phyloP scores from a whole-genome alignment of 2,113 vertebrate species.

The Microcebus jonahi region DNA sequence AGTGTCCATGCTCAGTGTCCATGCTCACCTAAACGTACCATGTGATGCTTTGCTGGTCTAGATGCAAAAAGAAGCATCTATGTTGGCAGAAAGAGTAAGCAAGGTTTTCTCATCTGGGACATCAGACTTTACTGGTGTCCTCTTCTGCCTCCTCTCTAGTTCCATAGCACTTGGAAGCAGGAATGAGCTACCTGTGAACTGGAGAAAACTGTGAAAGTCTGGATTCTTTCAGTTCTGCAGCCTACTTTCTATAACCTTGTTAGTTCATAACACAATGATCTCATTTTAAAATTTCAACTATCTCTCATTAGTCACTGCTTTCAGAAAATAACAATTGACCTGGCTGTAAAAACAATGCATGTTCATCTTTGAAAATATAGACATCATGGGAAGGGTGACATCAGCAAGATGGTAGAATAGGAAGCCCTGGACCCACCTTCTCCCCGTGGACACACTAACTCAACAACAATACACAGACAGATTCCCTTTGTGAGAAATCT shows the following conservation, averaged over 20 bases:
- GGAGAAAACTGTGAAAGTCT: not conserved
- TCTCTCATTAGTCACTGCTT: not conserved
- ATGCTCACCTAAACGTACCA: not conserved
- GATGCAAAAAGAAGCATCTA: not conserved
- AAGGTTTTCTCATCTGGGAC: not conserved
- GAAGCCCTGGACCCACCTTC: not conserved
- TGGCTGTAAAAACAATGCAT: not conserved
- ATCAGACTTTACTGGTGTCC: not conserved
- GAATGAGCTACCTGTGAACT: not conserved
- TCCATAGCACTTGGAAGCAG: not conserved
- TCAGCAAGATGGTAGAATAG: not conserved
- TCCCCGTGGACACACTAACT: not conserved
- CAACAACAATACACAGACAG: not conserved
- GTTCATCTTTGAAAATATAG: not conserved
- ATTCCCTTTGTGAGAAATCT: not conserved
- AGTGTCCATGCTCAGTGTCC: not conserved
- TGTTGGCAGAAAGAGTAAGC: not conserved
- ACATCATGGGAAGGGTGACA: not conserved
- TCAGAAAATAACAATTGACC: constrained; percentile 2
- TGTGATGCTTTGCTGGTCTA: not conserved
- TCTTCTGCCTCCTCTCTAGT: not conserved
- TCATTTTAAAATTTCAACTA: not conserved
- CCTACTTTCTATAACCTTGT: not conserved
- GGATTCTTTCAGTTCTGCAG: not conserved
- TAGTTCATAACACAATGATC: not conserved